These are phyloP conservation scores for Augiades crinisus DNA, from an alignment of 2,888 invertebrate genomes.

Conservation along the genomic window DNA sequence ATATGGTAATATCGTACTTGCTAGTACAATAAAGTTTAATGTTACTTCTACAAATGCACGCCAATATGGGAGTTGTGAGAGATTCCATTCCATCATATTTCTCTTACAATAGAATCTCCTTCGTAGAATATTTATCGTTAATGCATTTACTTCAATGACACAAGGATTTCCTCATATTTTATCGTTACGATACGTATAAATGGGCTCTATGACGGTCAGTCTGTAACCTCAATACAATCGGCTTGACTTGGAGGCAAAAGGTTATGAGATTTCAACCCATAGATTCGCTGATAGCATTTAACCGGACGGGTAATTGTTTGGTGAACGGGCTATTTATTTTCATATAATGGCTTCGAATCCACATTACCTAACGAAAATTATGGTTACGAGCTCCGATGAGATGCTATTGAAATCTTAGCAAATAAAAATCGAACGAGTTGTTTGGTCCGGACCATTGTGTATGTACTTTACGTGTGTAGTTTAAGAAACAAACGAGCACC, in stretches of 20 bases:
- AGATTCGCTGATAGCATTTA: constrained; percentile 76
- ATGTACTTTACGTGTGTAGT: neutral
- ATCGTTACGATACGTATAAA: constrained; percentile 42
- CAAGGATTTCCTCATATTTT: constrained; percentile 19
- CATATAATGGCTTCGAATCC: constrained; percentile 65
- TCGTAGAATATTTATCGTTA: constrained; percentile 7
- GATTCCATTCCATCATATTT: neutral
- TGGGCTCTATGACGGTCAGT: constrained; percentile 41
- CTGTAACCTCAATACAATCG: constrained; percentile 42
- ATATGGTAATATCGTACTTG: too few relatives aligned
- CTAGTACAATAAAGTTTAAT: neutral
- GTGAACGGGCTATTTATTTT: constrained; percentile 71
- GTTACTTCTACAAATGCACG: neutral
- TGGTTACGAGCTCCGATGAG: constrained; percentile 49
- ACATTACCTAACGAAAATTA: constrained; percentile 68
- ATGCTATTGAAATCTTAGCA: constrained; percentile 56
- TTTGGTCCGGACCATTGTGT: neutral
- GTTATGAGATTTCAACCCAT: constrained; percentile 75
- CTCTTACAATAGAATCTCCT: constrained; percentile 8
- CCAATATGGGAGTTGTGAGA: neutral
- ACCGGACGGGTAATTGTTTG: constrained; percentile 74
- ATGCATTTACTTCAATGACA: constrained; percentile 4
- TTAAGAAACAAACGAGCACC: neutral
- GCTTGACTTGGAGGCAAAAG: constrained; percentile 71
- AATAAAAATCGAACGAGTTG: constrained; percentile 47